Percentiles rank a stretch among this genome's conserved stretches.
Conservation (phyloP, 2,113 vertebrate genomes). For the Alouatta palliata region DNA sequence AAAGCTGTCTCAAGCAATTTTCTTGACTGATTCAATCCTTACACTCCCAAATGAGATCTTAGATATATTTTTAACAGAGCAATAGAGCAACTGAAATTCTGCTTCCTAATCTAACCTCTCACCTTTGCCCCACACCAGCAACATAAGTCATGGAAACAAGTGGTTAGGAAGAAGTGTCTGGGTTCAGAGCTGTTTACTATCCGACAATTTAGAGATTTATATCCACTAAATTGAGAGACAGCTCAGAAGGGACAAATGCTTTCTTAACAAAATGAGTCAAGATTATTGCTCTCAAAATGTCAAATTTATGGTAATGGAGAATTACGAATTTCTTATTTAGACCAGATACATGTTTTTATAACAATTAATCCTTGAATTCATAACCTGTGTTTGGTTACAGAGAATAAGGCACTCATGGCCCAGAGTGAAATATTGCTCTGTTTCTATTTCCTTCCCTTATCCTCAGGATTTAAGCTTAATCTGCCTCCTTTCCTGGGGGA, state of each 20-base stretch:
- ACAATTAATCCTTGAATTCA: not conserved
- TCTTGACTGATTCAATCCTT: slow-evolving; percentile 51
- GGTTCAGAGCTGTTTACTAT: not conserved
- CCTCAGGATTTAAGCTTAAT: not conserved
- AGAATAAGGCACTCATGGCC: not conserved
- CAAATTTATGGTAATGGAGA: slow-evolving; percentile 34
- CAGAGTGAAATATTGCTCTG: not conserved
- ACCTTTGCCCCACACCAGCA: not conserved
- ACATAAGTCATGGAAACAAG: not conserved
- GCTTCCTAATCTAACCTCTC: not conserved
- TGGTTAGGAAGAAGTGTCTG: not conserved
- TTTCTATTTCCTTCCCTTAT: not conserved
- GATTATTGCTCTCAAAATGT: slow-evolving; percentile 23
- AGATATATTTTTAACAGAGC: not conserved
- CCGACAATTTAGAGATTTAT: slow-evolving; percentile 22
- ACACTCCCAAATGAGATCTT: not conserved
- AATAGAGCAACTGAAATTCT: not conserved
- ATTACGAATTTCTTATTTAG: slow-evolving; percentile 53
- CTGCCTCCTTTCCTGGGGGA: not conserved
- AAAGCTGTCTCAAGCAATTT: slow-evolving; percentile 30
- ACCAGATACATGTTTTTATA: slow-evolving; percentile 19
- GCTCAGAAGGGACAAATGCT: slow-evolving; percentile 45
- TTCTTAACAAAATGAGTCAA: slow-evolving; percentile 38
- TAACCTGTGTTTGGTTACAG: not conserved
- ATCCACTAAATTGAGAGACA: not conserved